Conservation (phyloP, 2,113 vertebrate species). For the Rhabdornis inornatus region DNA sequence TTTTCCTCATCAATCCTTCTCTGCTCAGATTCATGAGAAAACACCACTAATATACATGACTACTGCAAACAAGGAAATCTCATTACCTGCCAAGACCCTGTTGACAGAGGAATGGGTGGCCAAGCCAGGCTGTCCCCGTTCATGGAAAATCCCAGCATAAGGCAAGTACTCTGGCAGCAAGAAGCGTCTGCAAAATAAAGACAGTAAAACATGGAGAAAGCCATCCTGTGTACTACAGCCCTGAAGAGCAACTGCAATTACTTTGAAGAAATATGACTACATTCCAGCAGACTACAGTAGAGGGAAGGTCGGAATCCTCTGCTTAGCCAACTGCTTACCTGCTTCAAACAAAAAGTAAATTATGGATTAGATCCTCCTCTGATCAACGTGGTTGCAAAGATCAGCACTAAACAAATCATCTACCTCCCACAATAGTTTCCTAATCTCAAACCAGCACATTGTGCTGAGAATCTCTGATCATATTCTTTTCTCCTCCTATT, state of each 20-base stretch:
- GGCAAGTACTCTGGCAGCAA: slow-evolving; percentile 96
- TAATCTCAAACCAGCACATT: background rate
- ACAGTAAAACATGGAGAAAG: background rate
- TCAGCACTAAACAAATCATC: background rate
- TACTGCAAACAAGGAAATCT: slow-evolving; percentile 2
- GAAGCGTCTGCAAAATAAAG: slow-evolving; percentile 83
- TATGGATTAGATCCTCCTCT: background rate
- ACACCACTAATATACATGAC: background rate
- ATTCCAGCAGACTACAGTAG: background rate
- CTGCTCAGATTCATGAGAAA: background rate
- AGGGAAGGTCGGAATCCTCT: background rate
- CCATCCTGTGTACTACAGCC: background rate
- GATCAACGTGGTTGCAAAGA: background rate
- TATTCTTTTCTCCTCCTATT: background rate
- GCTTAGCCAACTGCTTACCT: background rate
- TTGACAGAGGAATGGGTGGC: slow-evolving; percentile 98
- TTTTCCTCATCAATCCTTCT: background rate
- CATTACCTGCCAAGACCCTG: slow-evolving; percentile 92
- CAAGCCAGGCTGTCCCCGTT: slow-evolving; percentile 93
- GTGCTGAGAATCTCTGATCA: background rate
- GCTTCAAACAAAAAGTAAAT: background rate
- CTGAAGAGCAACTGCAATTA: background rate
- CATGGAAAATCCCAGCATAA: slow-evolving; percentile 98
- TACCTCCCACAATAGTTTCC: background rate
- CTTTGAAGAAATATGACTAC: background rate